These are phyloP conservation scores for Polyergus mexicanus DNA, from an alignment of 1,140 invertebrate species.

Conservation along the genomic window DNA sequence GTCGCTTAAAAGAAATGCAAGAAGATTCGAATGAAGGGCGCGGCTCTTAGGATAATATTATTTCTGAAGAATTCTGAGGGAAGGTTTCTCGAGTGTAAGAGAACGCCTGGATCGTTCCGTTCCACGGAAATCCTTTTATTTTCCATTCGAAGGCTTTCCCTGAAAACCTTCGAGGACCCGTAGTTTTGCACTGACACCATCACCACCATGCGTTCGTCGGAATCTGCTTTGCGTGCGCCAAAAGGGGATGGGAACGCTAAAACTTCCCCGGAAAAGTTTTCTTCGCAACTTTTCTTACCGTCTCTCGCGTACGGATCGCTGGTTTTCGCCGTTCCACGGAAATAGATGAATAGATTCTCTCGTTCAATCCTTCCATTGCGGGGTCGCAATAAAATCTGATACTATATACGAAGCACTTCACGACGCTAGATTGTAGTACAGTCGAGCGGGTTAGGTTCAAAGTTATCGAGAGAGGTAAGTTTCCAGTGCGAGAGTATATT, in stretches of 20 bases:
- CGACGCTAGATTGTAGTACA: slow-evolving; percentile 28
- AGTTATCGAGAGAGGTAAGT: slow-evolving; percentile 43
- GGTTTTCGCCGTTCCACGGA: slow-evolving; percentile 35
- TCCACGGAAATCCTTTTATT: slow-evolving; percentile 46
- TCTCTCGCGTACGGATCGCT: slow-evolving; percentile 37
- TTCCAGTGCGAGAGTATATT: slow-evolving; percentile 36
- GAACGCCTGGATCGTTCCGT: slow-evolving; percentile 24
- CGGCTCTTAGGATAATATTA: slow-evolving; percentile 37
- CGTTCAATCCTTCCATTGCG: slow-evolving; percentile 51
- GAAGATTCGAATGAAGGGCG: not conserved
- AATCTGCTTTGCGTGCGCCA: slow-evolving; percentile 52
- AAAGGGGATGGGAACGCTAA: not conserved
- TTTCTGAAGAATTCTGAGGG: slow-evolving; percentile 11
- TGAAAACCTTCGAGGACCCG: slow-evolving; percentile 36
- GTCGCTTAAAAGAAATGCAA: not conserved
- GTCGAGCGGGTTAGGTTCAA: not conserved
- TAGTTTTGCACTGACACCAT: slow-evolving; percentile 22
- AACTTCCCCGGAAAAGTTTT: slow-evolving; percentile 41
- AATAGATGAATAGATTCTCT: slow-evolving; percentile 52
- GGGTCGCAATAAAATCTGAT: slow-evolving; percentile 50
- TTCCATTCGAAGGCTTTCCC: slow-evolving; percentile 26
- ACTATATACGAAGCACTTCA: slow-evolving; percentile 23
- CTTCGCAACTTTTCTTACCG: slow-evolving; percentile 56
- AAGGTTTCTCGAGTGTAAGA: slow-evolving; percentile 7
- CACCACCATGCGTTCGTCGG: slow-evolving; percentile 1